A percentile compares a stretch with the other conserved stretches of the same genome.
Evolutionary conservation across 2,888 invertebrate species (phyloP).

Genomic region (Drosophila anomelani): DNA sequence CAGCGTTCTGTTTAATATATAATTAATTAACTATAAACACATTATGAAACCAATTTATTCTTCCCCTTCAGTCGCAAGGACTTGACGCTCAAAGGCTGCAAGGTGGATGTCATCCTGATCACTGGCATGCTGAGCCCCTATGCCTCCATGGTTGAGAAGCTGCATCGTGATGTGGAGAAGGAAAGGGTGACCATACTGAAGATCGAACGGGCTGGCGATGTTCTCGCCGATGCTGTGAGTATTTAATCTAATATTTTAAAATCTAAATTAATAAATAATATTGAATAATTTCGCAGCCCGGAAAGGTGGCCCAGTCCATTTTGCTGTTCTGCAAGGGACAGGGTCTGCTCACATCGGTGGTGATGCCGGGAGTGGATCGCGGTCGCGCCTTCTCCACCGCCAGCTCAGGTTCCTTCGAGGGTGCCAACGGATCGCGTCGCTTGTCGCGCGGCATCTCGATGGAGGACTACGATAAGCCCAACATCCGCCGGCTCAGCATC

Average conservation of each 20-base stretch:
- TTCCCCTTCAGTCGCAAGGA: constrained; percentile 88
- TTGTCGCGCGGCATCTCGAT: constrained; percentile 89
- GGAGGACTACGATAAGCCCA: constrained; percentile 93
- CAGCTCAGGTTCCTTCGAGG: constrained; percentile 86
- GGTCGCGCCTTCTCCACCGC: constrained; percentile 87
- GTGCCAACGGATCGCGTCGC: constrained; percentile 84
- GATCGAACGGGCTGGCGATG: constrained; percentile 94
- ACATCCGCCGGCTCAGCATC: constrained; percentile 90
- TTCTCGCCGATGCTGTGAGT: constrained; percentile 92
- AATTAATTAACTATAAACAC: neutral
- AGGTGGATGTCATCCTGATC: constrained; percentile 91
- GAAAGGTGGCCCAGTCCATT: constrained; percentile 93
- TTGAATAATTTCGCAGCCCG: constrained; percentile 87
- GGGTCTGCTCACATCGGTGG: constrained; percentile 92
- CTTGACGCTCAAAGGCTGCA: constrained; percentile 89
- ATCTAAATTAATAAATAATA: neutral
- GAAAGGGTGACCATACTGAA: constrained; percentile 93
- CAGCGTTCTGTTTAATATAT: neutral
- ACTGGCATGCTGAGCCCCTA: constrained; percentile 92
- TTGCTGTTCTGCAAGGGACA: constrained; percentile 95
- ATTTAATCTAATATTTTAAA: neutral
- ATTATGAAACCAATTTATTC: neutral
- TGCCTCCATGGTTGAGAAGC: constrained; percentile 91
- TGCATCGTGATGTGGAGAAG: constrained; percentile 91
- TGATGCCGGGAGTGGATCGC: constrained; percentile 92